phyloP scores from a whole-genome alignment of 2,113 vertebrate species.

The Prionailurus bengalensis region DNA sequence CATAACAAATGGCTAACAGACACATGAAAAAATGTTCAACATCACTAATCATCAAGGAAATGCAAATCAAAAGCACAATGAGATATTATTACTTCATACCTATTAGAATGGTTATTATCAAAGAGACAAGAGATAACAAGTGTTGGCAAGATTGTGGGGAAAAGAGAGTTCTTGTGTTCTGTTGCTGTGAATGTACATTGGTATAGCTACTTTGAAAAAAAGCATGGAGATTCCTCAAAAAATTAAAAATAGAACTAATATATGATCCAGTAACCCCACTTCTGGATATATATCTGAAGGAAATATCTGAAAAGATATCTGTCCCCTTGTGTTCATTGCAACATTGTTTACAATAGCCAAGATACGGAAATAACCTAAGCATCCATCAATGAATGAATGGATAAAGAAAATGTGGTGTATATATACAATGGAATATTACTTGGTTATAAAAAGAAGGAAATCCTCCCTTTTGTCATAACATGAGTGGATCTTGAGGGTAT shows the following conservation, averaged over 20 bases:
- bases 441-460: neutral
- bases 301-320: neutral
- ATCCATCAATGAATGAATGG: neutral
- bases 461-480: neutral
- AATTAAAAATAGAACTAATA: neutral
- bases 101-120: neutral
- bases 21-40: neutral
- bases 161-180: neutral
- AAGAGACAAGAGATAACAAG: neutral
- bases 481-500: neutral
- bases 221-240: neutral
- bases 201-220: neutral
- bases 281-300: neutral
- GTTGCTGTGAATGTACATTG: neutral
- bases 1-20: neutral
- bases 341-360: neutral
- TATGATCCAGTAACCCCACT: neutral
- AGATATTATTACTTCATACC: neutral
- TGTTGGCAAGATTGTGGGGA: neutral
- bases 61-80: neutral
- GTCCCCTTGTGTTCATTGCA: neutral
- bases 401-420: neutral
- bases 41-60: neutral
- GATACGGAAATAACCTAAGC: neutral
- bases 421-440: neutral